A percentile compares a stretch with the other conserved stretches of the same genome.
These are phyloP conservation scores for Cylindroiulus punctatus DNA, from an alignment of 2,888 invertebrate species.

Conservation along the genomic window DNA sequence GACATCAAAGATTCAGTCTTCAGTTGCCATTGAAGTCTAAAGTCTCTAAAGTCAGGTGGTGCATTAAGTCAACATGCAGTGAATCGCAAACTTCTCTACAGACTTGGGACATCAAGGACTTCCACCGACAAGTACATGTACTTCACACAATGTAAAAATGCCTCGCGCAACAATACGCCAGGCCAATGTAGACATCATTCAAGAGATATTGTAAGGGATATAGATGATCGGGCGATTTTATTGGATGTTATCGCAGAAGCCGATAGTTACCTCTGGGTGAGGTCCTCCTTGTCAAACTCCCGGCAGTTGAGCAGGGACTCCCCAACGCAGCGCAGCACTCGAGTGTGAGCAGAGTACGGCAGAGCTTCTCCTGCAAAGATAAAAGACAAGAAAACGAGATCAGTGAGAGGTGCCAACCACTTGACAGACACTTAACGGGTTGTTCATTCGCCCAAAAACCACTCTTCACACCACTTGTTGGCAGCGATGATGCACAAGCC, in stretches of 20 bases:
- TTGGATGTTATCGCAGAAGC: too few relatives aligned
- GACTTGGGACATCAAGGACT: too few relatives aligned
- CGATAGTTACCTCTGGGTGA: conserved; percentile 58
- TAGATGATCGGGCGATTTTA: too few relatives aligned
- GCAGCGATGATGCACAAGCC: neutral
- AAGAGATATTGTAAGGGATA: too few relatives aligned
- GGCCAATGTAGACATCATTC: too few relatives aligned
- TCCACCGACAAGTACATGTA: neutral
- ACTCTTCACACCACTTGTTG: neutral
- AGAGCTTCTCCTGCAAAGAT: conserved; percentile 49
- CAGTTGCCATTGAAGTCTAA: too few relatives aligned
- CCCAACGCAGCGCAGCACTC: conserved; percentile 57
- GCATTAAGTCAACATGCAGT: too few relatives aligned
- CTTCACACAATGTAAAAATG: too few relatives aligned
- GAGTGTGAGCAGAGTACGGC: conserved; percentile 57
- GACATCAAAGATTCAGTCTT: too few relatives aligned
- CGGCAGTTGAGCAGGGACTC: conserved; percentile 55
- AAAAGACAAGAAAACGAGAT: neutral
- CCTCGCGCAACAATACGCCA: too few relatives aligned
- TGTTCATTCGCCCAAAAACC: neutral
- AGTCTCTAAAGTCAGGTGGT: too few relatives aligned
- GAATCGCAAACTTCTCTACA: too few relatives aligned
- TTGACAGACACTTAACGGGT: neutral
- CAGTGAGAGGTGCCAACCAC: neutral
- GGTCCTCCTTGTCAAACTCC: conserved; percentile 55